Evolutionary conservation across 2,888 invertebrate species (phyloP).

Genomic region (Odontothrips loti): DNA sequence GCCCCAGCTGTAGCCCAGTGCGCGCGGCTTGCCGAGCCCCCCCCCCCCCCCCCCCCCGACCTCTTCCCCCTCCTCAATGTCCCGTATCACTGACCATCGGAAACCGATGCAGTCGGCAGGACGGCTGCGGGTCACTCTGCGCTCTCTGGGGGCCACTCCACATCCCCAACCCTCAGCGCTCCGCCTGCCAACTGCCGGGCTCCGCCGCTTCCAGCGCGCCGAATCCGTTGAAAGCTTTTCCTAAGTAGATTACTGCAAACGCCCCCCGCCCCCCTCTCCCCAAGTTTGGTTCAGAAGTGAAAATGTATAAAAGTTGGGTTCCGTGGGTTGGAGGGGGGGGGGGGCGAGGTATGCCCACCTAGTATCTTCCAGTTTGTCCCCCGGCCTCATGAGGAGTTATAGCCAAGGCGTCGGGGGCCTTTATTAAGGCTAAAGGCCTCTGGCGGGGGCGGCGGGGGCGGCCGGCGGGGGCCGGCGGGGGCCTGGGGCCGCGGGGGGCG

Average conservation of each 20-base stretch:
- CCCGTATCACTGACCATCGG: conserved; percentile 21
- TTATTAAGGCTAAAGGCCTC: too few relatives aligned
- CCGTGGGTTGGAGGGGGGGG: neutral
- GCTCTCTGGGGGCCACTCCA: too few relatives aligned
- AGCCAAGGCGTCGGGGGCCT: neutral
- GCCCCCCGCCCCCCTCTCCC: neutral
- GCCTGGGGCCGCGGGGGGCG: too few relatives aligned
- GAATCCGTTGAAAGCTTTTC: conserved; percentile 7
- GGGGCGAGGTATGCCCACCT: neutral
- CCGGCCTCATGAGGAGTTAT: neutral
- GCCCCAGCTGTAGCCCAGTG: too few relatives aligned
- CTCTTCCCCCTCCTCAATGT: neutral
- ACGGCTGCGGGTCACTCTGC: neutral
- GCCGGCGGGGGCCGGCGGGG: neutral
- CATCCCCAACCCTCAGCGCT: too few relatives aligned
- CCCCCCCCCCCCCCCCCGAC: neutral
- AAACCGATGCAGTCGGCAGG: conserved; percentile 11
- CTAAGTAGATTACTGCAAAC: conserved; percentile 20
- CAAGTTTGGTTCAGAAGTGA: conserved; percentile 16
- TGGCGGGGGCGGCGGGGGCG: too few relatives aligned
- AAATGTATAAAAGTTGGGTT: conserved; percentile 3
- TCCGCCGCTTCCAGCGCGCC: neutral
- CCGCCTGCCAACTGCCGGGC: too few relatives aligned
- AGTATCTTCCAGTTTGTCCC: neutral
- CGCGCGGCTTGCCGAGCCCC: too few relatives aligned